phyloP scores from a whole-genome alignment of 2,888 invertebrate genomes.

The Brachyptera putata region DNA sequence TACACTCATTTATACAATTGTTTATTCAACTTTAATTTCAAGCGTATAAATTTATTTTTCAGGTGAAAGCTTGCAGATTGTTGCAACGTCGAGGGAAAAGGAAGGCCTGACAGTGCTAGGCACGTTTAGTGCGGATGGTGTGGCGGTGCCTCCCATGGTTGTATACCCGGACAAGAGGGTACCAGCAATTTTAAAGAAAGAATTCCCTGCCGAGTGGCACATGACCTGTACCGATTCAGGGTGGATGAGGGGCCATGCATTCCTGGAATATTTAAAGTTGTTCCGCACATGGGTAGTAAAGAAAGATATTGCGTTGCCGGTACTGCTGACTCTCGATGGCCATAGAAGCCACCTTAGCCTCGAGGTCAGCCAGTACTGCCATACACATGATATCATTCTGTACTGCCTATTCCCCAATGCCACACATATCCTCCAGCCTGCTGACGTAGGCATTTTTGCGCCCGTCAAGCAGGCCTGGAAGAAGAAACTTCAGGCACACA shows the following conservation, averaged over 20 bases:
- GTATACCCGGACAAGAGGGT: constrained; percentile 30
- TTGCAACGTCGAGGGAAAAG: too few species aligned
- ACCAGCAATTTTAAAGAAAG: constrained; percentile 30
- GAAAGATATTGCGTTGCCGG: constrained; percentile 34
- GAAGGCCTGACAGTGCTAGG: too few species aligned
- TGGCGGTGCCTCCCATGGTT: too few species aligned
- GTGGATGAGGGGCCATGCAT: constrained; percentile 37
- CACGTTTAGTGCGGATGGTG: too few species aligned
- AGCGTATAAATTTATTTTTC: too few species aligned
- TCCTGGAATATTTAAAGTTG: constrained; percentile 35
- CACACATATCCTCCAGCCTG: constrained; percentile 38
- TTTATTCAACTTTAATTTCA: too few species aligned
- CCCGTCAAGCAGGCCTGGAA: constrained; percentile 38
- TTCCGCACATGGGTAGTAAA: constrained; percentile 33
- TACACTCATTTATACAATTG: too few species aligned
- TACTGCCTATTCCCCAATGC: constrained; percentile 37
- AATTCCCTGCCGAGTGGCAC: constrained; percentile 31
- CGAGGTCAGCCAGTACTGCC: constrained; percentile 36
- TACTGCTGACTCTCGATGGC: constrained; percentile 43
- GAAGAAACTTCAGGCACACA: constrained; percentile 35
- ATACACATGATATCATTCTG: constrained; percentile 36
- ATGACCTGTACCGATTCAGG: constrained; percentile 35
- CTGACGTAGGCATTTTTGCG: constrained; percentile 39
- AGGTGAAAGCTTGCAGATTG: too few species aligned
- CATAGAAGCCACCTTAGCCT: constrained; percentile 37